Evolutionary conservation across 2,797 vertebrate genomes (phyloP).

Genomic region (Enteromius mattozi): DNA sequence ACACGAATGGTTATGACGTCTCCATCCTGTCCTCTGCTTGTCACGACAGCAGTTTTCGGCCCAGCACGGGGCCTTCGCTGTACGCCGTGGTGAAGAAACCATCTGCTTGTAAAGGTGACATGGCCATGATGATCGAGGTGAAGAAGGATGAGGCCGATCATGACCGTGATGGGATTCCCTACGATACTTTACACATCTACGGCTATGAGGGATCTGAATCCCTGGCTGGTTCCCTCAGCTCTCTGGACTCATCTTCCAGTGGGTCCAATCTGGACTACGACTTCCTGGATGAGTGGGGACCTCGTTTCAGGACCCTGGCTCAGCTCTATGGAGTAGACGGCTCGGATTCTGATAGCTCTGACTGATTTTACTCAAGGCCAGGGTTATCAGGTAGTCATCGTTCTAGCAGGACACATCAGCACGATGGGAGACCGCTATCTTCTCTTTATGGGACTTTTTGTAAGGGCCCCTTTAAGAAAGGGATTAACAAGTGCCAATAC

Average conservation of each 20-base stretch:
- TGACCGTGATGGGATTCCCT: constrained; percentile 87
- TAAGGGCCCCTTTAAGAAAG: constrained; percentile 8
- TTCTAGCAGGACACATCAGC: neutral
- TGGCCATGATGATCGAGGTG: constrained; percentile 93
- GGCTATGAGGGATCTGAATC: constrained; percentile 93
- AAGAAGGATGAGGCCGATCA: constrained; percentile 96
- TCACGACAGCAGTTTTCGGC: constrained; percentile 72
- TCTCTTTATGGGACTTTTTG: constrained; percentile 14
- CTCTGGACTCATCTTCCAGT: constrained; percentile 85
- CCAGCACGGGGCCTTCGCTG: constrained; percentile 67
- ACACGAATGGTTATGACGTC: constrained; percentile 95
- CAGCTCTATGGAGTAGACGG: constrained; percentile 89
- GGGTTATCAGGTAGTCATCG: neutral
- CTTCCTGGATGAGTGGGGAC: constrained; percentile 95
- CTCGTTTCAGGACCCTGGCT: constrained; percentile 92
- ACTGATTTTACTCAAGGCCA: constrained; percentile 70
- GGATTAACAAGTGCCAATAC: constrained; percentile 38
- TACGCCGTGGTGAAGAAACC: constrained; percentile 88
- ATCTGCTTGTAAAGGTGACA: constrained; percentile 82
- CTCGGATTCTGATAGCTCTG: constrained; percentile 75
- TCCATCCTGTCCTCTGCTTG: constrained; percentile 90
- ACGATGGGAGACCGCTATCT: neutral
- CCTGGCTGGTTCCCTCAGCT: constrained; percentile 91
- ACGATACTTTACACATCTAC: constrained; percentile 94
- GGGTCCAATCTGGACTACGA: constrained; percentile 91